Conservation (phyloP, 2,113 vertebrate species). For the Neogale vison region DNA sequence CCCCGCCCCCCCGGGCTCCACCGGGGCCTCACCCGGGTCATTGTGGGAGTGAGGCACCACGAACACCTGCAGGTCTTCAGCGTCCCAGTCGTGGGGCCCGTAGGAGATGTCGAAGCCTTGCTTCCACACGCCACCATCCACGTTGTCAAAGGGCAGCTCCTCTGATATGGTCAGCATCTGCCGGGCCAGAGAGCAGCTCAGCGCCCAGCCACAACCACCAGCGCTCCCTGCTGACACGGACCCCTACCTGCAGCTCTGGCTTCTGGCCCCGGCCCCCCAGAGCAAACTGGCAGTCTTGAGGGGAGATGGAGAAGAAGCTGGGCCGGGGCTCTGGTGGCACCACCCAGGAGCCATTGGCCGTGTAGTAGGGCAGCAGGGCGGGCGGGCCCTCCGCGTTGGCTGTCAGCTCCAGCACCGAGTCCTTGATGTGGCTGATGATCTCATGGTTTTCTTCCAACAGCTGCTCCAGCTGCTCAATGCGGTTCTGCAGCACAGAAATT, state of each 20-base stretch:
- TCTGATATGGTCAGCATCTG: constrained; percentile 96
- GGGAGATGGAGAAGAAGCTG: constrained; percentile 91
- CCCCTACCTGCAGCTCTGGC: constrained; percentile 92
- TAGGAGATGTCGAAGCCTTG: constrained; percentile 98
- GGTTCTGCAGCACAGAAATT: constrained; percentile 98
- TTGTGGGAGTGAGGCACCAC: constrained; percentile 99
- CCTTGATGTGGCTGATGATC: constrained; percentile 99
- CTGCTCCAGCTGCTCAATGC: constrained; percentile 98
- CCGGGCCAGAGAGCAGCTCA: constrained; percentile 38
- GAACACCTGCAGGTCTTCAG: constrained; percentile 93
- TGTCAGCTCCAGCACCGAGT: constrained; percentile 98
- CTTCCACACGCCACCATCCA: constrained; percentile 97
- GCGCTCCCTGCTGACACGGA: not conserved
- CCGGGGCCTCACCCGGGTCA: constrained; percentile 92
- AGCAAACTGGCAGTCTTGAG: constrained; percentile 95
- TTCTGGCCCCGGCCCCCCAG: constrained; percentile 83
- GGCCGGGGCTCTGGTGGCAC: constrained; percentile 92
- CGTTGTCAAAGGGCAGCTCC: constrained; percentile 94
- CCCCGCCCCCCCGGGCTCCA: accelerated
- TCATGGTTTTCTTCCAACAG: constrained; percentile 99
- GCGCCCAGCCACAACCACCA: accelerated
- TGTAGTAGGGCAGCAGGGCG: constrained; percentile 87
- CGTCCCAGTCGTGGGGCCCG: constrained; percentile 92
- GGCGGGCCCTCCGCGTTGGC: constrained; percentile 88
- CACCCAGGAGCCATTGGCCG: constrained; percentile 93